phyloP scores from a whole-genome alignment of 2,113 vertebrate genomes.

The Caracal caracal region DNA sequence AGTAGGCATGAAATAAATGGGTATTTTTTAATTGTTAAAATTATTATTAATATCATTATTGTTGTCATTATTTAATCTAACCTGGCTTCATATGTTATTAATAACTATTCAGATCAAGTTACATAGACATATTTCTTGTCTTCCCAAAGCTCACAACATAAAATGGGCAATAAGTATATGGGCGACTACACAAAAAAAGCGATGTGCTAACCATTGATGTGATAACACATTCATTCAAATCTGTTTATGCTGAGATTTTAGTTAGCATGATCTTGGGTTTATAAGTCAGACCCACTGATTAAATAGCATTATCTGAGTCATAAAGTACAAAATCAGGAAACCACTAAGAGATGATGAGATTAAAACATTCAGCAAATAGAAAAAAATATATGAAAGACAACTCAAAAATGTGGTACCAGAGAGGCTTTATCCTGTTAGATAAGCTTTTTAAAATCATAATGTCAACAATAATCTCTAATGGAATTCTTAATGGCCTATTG shows the following conservation, averaged over 20 bases:
- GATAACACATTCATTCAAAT: constrained; percentile 12
- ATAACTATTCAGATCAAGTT: constrained; percentile 23
- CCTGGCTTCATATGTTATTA: not conserved
- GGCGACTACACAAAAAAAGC: constrained; percentile 44
- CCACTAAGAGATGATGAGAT: constrained; percentile 13
- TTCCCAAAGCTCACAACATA: constrained; percentile 18
- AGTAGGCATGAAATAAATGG: not conserved
- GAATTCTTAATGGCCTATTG: constrained; percentile 63
- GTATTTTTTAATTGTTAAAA: constrained; percentile 35
- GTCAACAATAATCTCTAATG: constrained; percentile 46
- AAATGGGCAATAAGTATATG: constrained; percentile 26
- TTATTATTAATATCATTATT: not conserved
- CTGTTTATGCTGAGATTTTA: constrained; percentile 45
- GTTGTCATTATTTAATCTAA: constrained; percentile 2
- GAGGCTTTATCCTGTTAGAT: not conserved
- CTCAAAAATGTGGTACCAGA: not conserved
- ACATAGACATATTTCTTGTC: not conserved
- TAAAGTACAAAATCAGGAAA: constrained; percentile 59
- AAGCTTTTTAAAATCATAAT: constrained; percentile 25
- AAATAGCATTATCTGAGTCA: constrained; percentile 59
- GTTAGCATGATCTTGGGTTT: not conserved
- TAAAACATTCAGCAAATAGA: constrained; percentile 38
- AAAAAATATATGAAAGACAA: constrained; percentile 32
- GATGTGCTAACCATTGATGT: not conserved
- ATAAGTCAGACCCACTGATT: constrained; percentile 55